These are phyloP conservation scores for Caenorhabditis sp. DNA, from an alignment of 2,888 invertebrate species.

Conservation along the genomic window DNA sequence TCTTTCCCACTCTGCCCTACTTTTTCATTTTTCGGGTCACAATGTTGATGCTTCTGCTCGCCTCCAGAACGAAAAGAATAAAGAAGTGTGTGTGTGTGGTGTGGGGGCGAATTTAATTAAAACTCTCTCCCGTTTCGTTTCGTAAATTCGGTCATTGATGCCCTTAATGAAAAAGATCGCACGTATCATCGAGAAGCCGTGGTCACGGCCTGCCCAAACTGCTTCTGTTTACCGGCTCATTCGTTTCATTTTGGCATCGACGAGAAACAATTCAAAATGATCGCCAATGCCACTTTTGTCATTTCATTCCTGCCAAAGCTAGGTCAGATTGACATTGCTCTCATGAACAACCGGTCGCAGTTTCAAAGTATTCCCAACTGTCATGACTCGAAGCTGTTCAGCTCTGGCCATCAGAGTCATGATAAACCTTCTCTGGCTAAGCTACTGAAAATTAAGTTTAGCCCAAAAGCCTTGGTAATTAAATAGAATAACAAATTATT, in stretches of 20 bases:
- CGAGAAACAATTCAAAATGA: constrained; percentile 20
- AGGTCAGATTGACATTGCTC: background rate
- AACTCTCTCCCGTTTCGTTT: constrained; percentile 24
- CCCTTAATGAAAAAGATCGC: constrained; percentile 23
- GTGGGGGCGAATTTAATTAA: constrained; percentile 56
- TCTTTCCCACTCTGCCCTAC: background rate
- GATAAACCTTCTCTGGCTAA: background rate
- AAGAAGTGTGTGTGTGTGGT: too few species aligned
- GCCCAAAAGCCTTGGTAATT: background rate
- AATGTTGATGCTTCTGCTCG: constrained; percentile 18
- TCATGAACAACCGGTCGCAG: background rate
- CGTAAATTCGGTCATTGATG: constrained; percentile 46
- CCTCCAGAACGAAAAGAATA: constrained; percentile 13
- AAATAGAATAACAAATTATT: too few species aligned
- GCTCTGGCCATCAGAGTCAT: background rate
- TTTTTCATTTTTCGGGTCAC: constrained; percentile 29
- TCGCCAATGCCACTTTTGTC: background rate
- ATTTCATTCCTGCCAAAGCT: background rate
- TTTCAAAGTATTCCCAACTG: background rate
- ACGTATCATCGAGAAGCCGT: background rate
- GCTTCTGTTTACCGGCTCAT: constrained; percentile 11
- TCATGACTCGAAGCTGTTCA: background rate
- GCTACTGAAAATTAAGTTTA: background rate
- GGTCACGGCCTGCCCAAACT: background rate
- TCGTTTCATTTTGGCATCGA: background rate